Evolutionary conservation across 1,140 invertebrate species (phyloP).

Genomic region (Drosophila nigrodunni): DNA sequence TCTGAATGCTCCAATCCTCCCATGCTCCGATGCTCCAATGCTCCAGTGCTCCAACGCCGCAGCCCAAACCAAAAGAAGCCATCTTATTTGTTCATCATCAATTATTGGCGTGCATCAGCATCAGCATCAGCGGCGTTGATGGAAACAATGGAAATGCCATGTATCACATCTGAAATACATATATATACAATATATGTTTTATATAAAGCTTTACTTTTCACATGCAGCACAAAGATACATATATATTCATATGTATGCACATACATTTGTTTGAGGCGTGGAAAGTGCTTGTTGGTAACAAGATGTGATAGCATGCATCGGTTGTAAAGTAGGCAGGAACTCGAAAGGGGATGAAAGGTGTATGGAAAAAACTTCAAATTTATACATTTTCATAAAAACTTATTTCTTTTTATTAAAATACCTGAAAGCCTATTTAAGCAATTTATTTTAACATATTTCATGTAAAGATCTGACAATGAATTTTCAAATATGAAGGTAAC

Average conservation of each 20-base stretch:
- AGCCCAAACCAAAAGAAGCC: conserved; percentile 72
- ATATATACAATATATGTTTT: conserved; percentile 11
- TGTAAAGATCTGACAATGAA: too few species aligned
- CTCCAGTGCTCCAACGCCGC: conserved; percentile 19
- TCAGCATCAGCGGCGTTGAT: conserved; percentile 61
- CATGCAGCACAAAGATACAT: background rate
- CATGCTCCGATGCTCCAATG: too few species aligned
- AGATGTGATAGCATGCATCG: conserved; percentile 41
- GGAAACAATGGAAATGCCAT: conserved; percentile 75
- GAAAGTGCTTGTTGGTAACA: conserved; percentile 25
- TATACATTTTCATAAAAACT: too few species aligned
- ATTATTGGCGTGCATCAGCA: conserved; percentile 75
- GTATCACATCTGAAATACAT: conserved; percentile 60
- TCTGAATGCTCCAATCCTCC: background rate
- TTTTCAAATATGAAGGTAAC: too few species aligned
- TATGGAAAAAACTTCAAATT: background rate
- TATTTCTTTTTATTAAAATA: too few species aligned
- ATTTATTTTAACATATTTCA: too few species aligned
- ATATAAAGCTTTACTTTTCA: background rate
- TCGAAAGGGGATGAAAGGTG: background rate
- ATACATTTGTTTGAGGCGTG: conserved; percentile 28
- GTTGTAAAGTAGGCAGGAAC: conserved; percentile 17
- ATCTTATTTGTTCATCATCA: conserved; percentile 83
- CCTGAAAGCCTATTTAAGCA: too few species aligned
- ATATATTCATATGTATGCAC: conserved; percentile 6